These are phyloP conservation scores for Philopotamus ludificatus DNA, from an alignment of 1,140 invertebrate species.

Conservation along the genomic window DNA sequence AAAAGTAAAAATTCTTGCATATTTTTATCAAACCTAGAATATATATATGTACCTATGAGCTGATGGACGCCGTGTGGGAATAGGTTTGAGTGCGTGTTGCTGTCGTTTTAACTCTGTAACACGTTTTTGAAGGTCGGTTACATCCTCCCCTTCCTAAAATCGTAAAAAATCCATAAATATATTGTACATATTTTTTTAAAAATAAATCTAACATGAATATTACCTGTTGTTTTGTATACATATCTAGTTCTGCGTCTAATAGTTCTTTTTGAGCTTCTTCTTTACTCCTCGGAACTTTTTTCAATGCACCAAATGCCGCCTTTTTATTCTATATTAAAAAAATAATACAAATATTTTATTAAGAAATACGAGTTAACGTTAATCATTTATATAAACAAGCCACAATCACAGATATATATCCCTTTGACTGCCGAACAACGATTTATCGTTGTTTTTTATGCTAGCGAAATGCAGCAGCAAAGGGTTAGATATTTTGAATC, in stretches of 20 bases:
- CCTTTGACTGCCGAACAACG: no score
- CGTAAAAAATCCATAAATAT: background rate
- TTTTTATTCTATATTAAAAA: slow-evolving; percentile 26
- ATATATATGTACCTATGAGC: slow-evolving; percentile 33
- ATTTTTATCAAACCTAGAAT: no score
- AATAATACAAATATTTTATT: background rate
- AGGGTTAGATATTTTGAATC: no score
- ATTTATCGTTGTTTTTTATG: no score
- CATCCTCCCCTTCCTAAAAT: slow-evolving; percentile 68
- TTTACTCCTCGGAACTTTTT: slow-evolving; percentile 56
- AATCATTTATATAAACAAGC: slow-evolving; percentile 1
- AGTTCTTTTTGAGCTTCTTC: slow-evolving; percentile 79
- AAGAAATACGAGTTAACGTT: no score
- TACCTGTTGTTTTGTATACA: slow-evolving; percentile 79
- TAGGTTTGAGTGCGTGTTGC: slow-evolving; percentile 51
- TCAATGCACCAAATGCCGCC: slow-evolving; percentile 40
- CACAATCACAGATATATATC: no score
- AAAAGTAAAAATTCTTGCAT: no score
- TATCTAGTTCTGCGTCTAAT: slow-evolving; percentile 83
- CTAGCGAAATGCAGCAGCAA: no score
- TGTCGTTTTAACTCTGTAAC: slow-evolving; percentile 71
- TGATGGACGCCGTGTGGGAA: slow-evolving; percentile 21
- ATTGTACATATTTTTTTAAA: background rate
- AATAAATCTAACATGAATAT: background rate
- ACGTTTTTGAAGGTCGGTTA: slow-evolving; percentile 69